These are phyloP conservation scores for Pseudorasbora parva DNA, from an alignment of 2,113 vertebrate genomes.

Conservation along the genomic window DNA sequence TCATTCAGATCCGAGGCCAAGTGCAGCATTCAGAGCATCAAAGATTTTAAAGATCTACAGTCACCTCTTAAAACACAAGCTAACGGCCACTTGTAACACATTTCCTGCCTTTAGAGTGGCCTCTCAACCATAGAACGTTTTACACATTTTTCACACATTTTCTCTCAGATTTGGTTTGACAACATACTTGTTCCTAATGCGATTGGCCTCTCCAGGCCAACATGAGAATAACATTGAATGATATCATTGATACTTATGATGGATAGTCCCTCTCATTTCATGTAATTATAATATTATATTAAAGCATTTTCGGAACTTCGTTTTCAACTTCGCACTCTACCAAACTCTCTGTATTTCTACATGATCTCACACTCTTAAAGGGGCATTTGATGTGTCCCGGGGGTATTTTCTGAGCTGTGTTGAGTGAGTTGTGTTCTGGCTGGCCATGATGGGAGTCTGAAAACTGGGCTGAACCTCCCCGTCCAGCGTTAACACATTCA, in stretches of 20 bases:
- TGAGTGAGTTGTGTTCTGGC: slow-evolving; percentile 36
- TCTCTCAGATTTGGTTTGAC: not conserved
- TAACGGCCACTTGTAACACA: slow-evolving; percentile 44
- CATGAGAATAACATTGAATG: not conserved
- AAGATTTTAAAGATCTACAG: slow-evolving; percentile 32
- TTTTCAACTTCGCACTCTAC: not conserved
- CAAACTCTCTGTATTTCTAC: not conserved
- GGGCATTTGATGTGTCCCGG: slow-evolving; percentile 37
- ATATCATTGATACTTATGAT: not conserved
- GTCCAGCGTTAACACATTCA: slow-evolving; percentile 32
- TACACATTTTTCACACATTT: not conserved
- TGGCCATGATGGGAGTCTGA: slow-evolving; percentile 44
- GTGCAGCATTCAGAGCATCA: slow-evolving; percentile 42
- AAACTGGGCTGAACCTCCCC: slow-evolving; percentile 27
- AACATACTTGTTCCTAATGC: not conserved
- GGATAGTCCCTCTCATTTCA: not conserved
- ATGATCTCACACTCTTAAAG: slow-evolving; percentile 2
- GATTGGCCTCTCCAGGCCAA: not conserved
- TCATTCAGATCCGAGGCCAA: slow-evolving; percentile 21
- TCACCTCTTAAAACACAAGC: slow-evolving; percentile 30
- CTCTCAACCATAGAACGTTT: slow-evolving; percentile 39
- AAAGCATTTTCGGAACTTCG: not conserved
- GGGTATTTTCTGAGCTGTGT: slow-evolving; percentile 21
- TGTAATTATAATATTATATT: not conserved
- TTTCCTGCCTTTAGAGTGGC: slow-evolving; percentile 45